Evolutionary conservation across 2,888 invertebrate species (phyloP), one percentile per base, ranked within the genome.

Genomic region (Cryptosula pallasiana): DNA sequence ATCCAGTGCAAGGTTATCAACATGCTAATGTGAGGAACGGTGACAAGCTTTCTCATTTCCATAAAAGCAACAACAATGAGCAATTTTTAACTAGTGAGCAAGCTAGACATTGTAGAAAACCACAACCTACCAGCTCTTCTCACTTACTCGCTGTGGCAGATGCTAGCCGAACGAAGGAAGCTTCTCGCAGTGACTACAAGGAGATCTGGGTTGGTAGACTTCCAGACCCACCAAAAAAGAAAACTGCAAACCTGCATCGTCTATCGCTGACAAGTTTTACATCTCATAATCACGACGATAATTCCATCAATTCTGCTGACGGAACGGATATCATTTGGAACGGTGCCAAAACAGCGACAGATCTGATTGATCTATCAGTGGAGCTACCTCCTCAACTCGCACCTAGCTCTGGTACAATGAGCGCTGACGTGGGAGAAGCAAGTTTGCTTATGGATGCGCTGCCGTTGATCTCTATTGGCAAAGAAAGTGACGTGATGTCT

Each of bases 191-290:
- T 9, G 25, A 63, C 32, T 63, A 63, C 32, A 34, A 32, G 32
- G 63, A 63, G 32, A 63, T 63, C 34, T 63, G 63, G 63, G 32
- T 63, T 32, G 63, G 63, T 9, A 63, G 63, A 34, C 32, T 63
- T 20, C 63, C 63, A 25, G 63, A 63, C 5, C 63, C 63, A 32
- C 9, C 63, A 32, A 45, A 5, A 20, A 45, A 5, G 20, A 5
- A 45, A 13, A 45, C 5, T 20, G 20, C 20, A 45, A 20, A 45
- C 45, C 20, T 45, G 20, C 45, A 13, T 20, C 9, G 45, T 5
- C 45, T 45, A 13, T 45, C 45, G 5, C 20, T 20, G 20, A 45
- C 45, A 13, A 45, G 20, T 45, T 45, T 45, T 20, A 20, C 45
- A 5, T 45, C 45, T 5, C 20, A 13, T 45, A 45, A 20, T 45